phyloP scores from a whole-genome alignment of 2,888 invertebrate genomes.

The Luffia ferchaultella region DNA sequence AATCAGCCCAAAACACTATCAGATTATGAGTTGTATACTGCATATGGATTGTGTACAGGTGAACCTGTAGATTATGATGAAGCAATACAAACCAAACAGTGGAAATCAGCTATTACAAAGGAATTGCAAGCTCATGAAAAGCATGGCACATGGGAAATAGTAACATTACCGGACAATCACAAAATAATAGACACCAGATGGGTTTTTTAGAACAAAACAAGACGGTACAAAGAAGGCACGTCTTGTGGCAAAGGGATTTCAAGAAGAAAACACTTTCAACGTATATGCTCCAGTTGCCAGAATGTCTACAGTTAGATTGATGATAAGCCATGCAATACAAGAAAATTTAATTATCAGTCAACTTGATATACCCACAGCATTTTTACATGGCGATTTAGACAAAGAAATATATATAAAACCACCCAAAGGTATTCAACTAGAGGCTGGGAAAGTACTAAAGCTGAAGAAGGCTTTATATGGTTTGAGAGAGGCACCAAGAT shows the following conservation, averaged over 20 bases:
- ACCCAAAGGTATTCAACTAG: slow-evolving; percentile 8
- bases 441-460: slow-evolving; percentile 10
- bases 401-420: slow-evolving; percentile 9
- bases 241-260: slow-evolving; percentile 6
- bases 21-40: no score
- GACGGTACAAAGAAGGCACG: slow-evolving; percentile 8
- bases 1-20: no score
- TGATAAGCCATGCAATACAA: slow-evolving; percentile 6
- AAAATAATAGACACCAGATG: slow-evolving; percentile 7
- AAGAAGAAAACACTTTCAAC: background rate
- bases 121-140: no score
- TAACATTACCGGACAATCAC: no score
- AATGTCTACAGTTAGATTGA: slow-evolving; percentile 5
- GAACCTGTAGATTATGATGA: no score
- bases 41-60: no score
- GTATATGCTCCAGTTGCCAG: slow-evolving; percentile 7
- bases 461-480: slow-evolving; percentile 12
- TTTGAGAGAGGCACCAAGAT: slow-evolving; percentile 11
- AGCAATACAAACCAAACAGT: no score
- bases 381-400: slow-evolving; percentile 11
- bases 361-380: slow-evolving; percentile 3
- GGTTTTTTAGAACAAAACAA: slow-evolving; percentile 8
- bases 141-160: no score
- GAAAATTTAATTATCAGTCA: slow-evolving; percentile 4
- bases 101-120: no score